Percentiles rank a stretch among this genome's conserved stretches.
phyloP scores from a whole-genome alignment of 1,140 invertebrate genomes.

The Oedothorax gibbosus region DNA sequence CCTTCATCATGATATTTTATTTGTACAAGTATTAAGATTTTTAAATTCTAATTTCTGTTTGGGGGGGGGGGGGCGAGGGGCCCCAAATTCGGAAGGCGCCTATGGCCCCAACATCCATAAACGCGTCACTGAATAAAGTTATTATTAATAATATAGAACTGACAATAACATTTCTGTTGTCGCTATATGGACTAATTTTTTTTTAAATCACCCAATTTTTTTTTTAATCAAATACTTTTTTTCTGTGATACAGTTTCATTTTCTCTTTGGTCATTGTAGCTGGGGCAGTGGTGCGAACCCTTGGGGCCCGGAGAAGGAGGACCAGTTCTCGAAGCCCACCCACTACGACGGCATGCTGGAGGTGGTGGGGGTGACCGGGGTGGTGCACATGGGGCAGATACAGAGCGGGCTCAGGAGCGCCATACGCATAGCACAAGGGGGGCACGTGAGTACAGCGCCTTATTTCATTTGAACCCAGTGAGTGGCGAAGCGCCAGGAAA shows the following conservation, averaged over 20 bases:
- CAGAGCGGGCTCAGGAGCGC: constrained; percentile 96
- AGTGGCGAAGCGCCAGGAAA: too few relatives aligned
- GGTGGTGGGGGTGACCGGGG: constrained; percentile 98
- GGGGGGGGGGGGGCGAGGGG: too few relatives aligned
- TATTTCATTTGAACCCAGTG: background rate
- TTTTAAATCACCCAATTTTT: background rate
- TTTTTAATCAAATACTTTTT: background rate
- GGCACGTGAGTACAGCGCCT: constrained; percentile 70
- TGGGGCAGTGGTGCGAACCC: constrained; percentile 99
- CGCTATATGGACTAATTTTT: too few relatives aligned
- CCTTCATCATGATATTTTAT: too few relatives aligned
- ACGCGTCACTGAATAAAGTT: too few relatives aligned
- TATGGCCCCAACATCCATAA: too few relatives aligned
- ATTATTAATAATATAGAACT: too few relatives aligned
- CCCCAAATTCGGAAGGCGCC: too few relatives aligned
- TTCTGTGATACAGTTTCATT: background rate
- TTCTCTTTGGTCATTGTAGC: constrained; percentile 70
- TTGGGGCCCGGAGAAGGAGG: constrained; percentile 99
- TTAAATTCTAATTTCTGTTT: too few relatives aligned
- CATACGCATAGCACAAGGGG: constrained; percentile 96
- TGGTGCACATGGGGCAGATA: constrained; percentile 98
- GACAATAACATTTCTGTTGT: too few relatives aligned
- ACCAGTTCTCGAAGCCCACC: constrained; percentile 97
- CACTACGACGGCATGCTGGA: constrained; percentile 99
- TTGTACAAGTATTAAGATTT: too few relatives aligned